Evolutionary conservation across 2,113 vertebrate genomes (phyloP).

Genomic region (Heloderma charlesbogerti): DNA sequence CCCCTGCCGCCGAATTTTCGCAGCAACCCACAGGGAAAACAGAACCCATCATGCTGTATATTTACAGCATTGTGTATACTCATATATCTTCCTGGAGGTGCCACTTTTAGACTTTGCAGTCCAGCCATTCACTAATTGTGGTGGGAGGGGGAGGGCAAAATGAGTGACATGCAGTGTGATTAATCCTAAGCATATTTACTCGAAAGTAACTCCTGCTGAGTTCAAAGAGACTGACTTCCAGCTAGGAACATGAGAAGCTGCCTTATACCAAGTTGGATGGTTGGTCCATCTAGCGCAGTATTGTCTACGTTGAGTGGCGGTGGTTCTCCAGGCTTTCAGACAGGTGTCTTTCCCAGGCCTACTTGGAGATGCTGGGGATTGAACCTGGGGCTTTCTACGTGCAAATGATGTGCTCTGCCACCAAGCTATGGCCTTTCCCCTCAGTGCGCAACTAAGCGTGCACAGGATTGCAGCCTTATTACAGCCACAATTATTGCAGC

Average conservation of each 20-base stretch:
- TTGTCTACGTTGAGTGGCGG: not conserved
- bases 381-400: not conserved
- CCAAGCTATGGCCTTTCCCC: not conserved
- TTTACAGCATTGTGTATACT: not conserved
- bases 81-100: not conserved
- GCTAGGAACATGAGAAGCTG: not conserved
- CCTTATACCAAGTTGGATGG: not conserved
- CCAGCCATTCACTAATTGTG: not conserved
- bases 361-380: no score
- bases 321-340: not conserved
- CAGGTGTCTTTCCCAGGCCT: not conserved
- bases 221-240: not conserved
- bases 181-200: not conserved
- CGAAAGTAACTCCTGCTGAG: not conserved
- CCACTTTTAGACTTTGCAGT: not conserved
- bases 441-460: not conserved
- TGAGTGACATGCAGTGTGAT: not conserved
- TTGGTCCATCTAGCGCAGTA: not conserved
- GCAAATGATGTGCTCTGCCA: not conserved
- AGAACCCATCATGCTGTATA: not conserved
- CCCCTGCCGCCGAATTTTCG: not conserved
- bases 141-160: not conserved
- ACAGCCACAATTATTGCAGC: not conserved
- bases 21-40: not conserved
- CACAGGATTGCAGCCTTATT: not conserved